A percentile compares a stretch with the other conserved stretches of the same genome.
phyloP scores from a whole-genome alignment of 2,797 vertebrate genomes.

The Sebastes iracundus region DNA sequence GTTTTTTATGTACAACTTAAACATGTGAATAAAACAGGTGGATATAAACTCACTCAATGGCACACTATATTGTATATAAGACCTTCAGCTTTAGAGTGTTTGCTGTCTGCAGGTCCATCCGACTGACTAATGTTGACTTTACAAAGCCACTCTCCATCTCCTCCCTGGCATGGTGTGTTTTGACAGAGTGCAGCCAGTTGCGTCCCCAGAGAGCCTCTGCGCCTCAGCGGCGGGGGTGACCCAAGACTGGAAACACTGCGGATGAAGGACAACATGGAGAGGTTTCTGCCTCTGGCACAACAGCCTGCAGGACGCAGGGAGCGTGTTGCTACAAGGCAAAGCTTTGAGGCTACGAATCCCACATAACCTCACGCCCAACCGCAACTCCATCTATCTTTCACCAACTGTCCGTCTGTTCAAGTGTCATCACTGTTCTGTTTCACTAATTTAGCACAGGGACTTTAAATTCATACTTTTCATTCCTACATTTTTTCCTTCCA shows the following conservation, averaged over 20 bases:
- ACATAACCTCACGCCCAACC: neutral
- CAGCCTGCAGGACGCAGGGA: slow-evolving; percentile 47
- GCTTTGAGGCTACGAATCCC: slow-evolving; percentile 33
- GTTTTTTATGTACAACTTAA: neutral
- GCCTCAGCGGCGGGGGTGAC: slow-evolving; percentile 3
- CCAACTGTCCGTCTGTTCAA: neutral
- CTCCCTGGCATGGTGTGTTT: slow-evolving; percentile 1
- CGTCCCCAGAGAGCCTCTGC: slow-evolving; percentile 5
- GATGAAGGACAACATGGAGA: slow-evolving; percentile 34
- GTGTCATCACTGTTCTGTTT: neutral
- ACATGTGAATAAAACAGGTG: neutral
- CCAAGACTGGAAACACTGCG: slow-evolving; percentile 13
- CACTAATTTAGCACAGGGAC: neutral
- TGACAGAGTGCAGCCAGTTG: slow-evolving; percentile 31
- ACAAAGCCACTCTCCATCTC: slow-evolving; percentile 20
- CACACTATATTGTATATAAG: neutral
- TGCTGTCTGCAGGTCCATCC: neutral
- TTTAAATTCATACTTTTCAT: neutral
- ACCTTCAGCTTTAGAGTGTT: neutral
- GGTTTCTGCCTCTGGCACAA: slow-evolving; percentile 54
- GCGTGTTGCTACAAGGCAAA: slow-evolving; percentile 36
- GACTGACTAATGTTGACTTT: slow-evolving; percentile 27
- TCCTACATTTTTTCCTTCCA: neutral
- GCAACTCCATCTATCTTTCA: slow-evolving; percentile 3
- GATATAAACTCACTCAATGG: neutral